Evolutionary conservation across 2,888 invertebrate species (phyloP), one percentile per base, ranked within the genome.

Genomic region (Pyrrhosoma nymphula): DNA sequence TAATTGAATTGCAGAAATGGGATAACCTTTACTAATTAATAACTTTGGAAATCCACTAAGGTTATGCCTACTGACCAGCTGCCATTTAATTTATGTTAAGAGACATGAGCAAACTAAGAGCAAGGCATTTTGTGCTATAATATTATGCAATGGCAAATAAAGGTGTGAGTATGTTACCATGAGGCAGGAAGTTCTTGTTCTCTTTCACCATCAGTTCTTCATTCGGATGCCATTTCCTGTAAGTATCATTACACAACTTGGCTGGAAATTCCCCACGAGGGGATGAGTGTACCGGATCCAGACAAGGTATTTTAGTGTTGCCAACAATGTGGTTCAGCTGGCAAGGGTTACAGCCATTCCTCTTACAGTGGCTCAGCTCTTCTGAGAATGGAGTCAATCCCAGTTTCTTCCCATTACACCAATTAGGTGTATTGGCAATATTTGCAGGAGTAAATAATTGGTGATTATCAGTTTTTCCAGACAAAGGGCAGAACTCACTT

Each of bases 241-340:
- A 93, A 16, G 93, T 69, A 16, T 93, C 93, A 93, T 93, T 93
- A 47, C 39, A 93, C 23, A 60, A 69, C 69, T 93, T 93, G 26
- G 63, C 47, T 47, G 39, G 93, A n/a, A 69, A 93, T 16, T 93
- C 93, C 93, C 39, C 47, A 35, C 69, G 47, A 26, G 63, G 93
- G 26, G 63, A 47, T n/a, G 69, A 23, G 23, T 69, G 69, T 10
- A 30, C 82, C 18, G 63, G 69, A 18, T 69, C 93, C 75, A 47
- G 10, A 69, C 93, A 93, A 55, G 89, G 89, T 26, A 89, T 47
- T 89, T 89, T 89, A 26, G 35, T 39, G n/a, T 56, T 30, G 47
- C 93, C 63, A 93, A 93, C 93, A 47, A 93, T 39, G 14, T 39
- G 26, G 35, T 69, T 69, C 75, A 63, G 69, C 56, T 93, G 63